Percentiles rank a stretch among this genome's conserved stretches.
These are phyloP conservation scores for Noctilio leporinus DNA, from an alignment of 2,113 vertebrate genomes.

Conservation along the genomic window DNA sequence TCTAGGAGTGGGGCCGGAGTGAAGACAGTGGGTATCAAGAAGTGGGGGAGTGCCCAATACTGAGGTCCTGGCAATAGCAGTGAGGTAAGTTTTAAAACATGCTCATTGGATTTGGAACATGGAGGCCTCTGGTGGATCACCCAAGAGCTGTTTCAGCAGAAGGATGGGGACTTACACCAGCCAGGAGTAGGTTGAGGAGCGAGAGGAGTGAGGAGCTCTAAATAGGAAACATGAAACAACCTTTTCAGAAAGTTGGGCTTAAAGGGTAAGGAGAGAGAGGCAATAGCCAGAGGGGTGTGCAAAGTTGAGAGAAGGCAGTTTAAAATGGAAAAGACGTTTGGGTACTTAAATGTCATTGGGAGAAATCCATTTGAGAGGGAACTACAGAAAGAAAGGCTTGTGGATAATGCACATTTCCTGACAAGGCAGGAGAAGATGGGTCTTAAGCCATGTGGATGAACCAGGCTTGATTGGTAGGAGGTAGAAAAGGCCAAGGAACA, in stretches of 20 bases:
- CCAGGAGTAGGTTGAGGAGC: not conserved
- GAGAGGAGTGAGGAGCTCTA: not conserved
- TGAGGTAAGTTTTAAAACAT: not conserved
- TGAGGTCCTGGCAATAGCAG: not conserved
- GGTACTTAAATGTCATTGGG: not conserved
- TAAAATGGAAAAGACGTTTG: not conserved
- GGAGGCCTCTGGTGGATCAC: not conserved
- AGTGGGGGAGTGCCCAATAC: not conserved
- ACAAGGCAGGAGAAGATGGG: not conserved
- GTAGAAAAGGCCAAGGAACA: slow-evolving; percentile 58
- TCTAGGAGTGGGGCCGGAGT: not conserved
- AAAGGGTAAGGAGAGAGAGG: not conserved
- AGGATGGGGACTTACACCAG: not conserved
- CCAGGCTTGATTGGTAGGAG: slow-evolving; percentile 24
- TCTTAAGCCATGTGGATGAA: slow-evolving; percentile 7
- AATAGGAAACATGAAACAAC: not conserved
- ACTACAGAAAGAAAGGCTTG: not conserved
- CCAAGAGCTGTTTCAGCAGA: not conserved
- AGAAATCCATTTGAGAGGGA: not conserved
- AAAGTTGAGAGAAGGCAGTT: not conserved
- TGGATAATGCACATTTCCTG: not conserved
- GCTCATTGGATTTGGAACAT: not conserved
- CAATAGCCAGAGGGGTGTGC: not conserved
- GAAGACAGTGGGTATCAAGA: not conserved
- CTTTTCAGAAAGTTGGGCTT: not conserved